Evolutionary conservation across 1,140 invertebrate species (phyloP).

Genomic region (Cardiocondyla obscurior): DNA sequence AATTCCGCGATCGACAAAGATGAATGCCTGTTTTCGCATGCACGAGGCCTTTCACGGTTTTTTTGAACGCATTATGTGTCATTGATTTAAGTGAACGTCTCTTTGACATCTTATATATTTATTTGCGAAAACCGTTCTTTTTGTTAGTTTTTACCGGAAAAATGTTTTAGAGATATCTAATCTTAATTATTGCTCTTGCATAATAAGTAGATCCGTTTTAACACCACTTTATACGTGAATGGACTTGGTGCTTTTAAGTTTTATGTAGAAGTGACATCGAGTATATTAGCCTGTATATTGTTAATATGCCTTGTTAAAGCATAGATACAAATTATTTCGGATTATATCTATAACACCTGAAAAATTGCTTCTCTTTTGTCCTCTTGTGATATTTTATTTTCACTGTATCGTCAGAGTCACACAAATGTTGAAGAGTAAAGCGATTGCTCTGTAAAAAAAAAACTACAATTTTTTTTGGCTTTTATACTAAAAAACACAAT

Average conservation of each 20-base stretch:
- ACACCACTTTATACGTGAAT: constrained; percentile 23
- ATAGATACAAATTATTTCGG: constrained; percentile 27
- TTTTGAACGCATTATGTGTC: background rate
- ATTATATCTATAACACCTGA: background rate
- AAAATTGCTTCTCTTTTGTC: background rate
- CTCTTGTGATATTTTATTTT: constrained; percentile 10
- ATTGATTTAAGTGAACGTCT: background rate
- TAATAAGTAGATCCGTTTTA: constrained; percentile 56
- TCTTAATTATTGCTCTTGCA: constrained; percentile 46
- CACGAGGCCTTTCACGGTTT: background rate
- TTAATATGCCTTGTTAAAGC: constrained; percentile 9
- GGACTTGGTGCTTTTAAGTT: constrained; percentile 52
- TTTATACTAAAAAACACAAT: background rate
- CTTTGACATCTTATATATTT: constrained; percentile 7
- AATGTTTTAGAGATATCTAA: constrained; percentile 21
- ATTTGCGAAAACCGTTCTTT: background rate
- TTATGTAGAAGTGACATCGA: background rate
- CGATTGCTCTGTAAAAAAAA: constrained; percentile 10
- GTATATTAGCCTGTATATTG: background rate
- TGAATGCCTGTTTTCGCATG: background rate
- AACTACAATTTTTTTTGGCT: background rate
- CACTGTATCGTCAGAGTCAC: background rate
- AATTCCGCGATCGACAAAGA: background rate
- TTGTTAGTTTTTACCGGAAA: background rate
- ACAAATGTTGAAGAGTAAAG: background rate